Evolutionary conservation across 92 coral and sea anemone species (phyloP).

Genomic region (Siderastrea radians): DNA sequence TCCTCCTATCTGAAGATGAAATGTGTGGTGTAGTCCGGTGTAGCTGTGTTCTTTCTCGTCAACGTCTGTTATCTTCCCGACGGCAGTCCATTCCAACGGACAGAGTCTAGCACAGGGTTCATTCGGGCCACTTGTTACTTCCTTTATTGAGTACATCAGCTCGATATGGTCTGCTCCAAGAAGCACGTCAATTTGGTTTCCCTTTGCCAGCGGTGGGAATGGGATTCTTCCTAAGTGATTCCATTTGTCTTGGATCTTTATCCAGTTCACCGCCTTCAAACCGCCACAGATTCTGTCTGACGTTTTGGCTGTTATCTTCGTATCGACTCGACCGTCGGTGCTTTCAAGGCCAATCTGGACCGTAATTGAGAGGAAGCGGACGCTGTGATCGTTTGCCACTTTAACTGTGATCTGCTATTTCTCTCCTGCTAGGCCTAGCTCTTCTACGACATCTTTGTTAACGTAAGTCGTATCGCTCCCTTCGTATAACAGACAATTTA

Average conservation of each 20-base stretch:
- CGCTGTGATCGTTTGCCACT: conserved; percentile 50
- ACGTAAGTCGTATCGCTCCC: conserved; percentile 69
- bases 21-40: too few relatives aligned
- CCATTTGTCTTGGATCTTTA: conserved; percentile 58
- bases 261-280: conserved; percentile 70
- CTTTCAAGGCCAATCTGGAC: conserved; percentile 70
- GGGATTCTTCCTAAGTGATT: conserved; percentile 54
- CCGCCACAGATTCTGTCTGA: conserved; percentile 70
- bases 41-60: too few relatives aligned
- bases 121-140: conserved; percentile 40
- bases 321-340: conserved; percentile 64
- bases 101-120: conserved; percentile 56
- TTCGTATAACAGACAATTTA: conserved; percentile 69
- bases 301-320: conserved; percentile 57
- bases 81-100: conserved; percentile 78
- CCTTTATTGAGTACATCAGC: conserved; percentile 57
- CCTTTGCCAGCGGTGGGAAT: conserved; percentile 58
- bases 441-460: conserved; percentile 73
- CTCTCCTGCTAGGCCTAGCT: conserved; percentile 54
- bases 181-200: conserved; percentile 57
- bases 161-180: conserved; percentile 71
- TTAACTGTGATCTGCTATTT: conserved; percentile 50
- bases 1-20: too few relatives aligned
- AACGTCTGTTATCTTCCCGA: conserved; percentile 28
- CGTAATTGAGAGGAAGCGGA: conserved; percentile 63